These are phyloP conservation scores for Polypterus bichir DNA, from an alignment of 2,113 vertebrate species.

Conservation along the genomic window DNA sequence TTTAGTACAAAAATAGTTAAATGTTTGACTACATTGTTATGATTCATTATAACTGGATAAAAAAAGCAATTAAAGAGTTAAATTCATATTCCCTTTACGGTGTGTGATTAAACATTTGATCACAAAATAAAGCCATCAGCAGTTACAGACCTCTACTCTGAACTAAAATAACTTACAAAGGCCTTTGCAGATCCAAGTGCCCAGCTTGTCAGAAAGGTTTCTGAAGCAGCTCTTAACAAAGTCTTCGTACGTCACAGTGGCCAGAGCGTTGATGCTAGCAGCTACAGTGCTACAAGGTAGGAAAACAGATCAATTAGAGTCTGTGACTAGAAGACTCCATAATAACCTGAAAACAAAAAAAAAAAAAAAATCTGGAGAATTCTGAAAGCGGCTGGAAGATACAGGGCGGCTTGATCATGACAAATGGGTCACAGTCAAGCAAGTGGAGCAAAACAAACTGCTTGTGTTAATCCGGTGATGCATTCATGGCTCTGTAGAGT, in stretches of 20 bases:
- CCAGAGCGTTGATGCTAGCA: constrained; percentile 74
- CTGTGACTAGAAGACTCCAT: not conserved
- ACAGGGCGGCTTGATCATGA: not conserved
- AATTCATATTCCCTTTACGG: no score
- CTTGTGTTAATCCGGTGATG: no score
- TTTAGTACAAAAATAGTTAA: no score
- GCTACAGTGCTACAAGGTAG: constrained; percentile 58
- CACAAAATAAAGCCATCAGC: no score
- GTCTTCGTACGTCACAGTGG: constrained; percentile 75
- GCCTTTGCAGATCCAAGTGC: constrained; percentile 67
- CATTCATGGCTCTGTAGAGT: no score
- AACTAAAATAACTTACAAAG: constrained; percentile 51
- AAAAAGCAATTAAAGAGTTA: no score
- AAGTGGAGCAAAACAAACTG: no score
- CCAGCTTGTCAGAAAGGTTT: constrained; percentile 46
- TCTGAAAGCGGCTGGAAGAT: no score
- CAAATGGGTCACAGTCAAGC: not conserved
- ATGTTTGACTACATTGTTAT: no score
- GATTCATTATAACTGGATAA: no score
- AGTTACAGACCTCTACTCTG: no score
- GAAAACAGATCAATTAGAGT: constrained; percentile 1
- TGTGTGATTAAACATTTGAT: no score
- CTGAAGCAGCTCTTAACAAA: constrained; percentile 55
- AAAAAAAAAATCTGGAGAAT: not conserved
- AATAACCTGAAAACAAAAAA: not conserved